phyloP scores from a whole-genome alignment of 2,888 invertebrate species.

The Drosophila longiperda region DNA sequence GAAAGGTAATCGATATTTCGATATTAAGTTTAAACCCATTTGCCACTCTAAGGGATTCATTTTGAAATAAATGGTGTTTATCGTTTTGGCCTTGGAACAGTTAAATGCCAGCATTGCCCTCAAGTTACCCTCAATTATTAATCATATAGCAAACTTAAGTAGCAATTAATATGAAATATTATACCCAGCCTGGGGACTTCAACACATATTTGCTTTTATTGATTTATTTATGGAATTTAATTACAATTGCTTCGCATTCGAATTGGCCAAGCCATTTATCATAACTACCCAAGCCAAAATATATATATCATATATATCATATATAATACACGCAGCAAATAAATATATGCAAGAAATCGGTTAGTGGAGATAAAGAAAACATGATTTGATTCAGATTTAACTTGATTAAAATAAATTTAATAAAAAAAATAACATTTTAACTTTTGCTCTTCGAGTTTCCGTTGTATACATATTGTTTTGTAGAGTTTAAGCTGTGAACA shows the following conservation, averaged over 20 bases:
- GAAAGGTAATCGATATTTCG: conserved; percentile 30
- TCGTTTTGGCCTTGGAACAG: neutral
- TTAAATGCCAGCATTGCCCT: neutral
- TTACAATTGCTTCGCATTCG: neutral
- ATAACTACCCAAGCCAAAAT: neutral
- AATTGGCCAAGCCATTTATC: neutral
- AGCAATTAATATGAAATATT: neutral
- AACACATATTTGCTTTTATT: conserved; percentile 1
- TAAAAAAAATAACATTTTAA: neutral
- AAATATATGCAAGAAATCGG: neutral
- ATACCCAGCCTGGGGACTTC: neutral
- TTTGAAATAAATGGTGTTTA: neutral
- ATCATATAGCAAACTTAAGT: neutral
- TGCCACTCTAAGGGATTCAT: too few species aligned
- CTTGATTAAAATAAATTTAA: neutral
- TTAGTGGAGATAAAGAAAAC: neutral
- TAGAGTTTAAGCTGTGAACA: too few species aligned
- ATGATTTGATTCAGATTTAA: neutral
- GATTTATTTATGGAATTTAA: conserved; percentile 6
- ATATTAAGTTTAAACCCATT: conserved; percentile 7
- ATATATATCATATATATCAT: too few species aligned
- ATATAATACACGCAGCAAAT: neutral
- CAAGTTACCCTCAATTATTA: neutral
- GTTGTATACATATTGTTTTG: neutral
- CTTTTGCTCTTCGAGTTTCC: neutral